Evolutionary conservation across 1,140 invertebrate species (phyloP), one percentile per base, ranked within the genome.

Genomic region (Heliothis subflexa): DNA sequence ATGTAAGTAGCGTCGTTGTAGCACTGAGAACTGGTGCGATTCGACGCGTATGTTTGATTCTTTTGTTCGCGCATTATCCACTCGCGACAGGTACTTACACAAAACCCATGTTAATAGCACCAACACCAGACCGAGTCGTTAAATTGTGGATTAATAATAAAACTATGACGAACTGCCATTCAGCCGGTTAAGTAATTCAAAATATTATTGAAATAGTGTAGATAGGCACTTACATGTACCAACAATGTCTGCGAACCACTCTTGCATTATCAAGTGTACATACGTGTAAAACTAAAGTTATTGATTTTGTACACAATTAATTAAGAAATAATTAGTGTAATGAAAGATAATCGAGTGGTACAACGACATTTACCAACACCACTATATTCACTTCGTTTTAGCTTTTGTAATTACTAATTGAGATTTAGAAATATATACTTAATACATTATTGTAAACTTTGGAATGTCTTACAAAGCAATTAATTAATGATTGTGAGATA

Each of bases 41-140:
- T 94, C 88, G 90, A 87, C 87, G 86, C 88, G 89, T 90, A 85
- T 88, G 90, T 91, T 92, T 88, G 86, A 81, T 88, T 92, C 92
- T 91, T 91, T 94, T 94, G 91, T 93, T 89, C 83, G 78, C 81
- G 80, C 77, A 84, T 89, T 90, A 91, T 92, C 87, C 86, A 86
- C 85, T 87, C 73, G 80, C 86, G 88, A 84, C 85, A 85, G 85
- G 86, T 89, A 83, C 33, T 2, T 83, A 90, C 82, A 91, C 86
- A 89, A 91, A 90, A 89, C 83, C 83, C 85, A 88, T 90, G 88
- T 85, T 81, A 80, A 91, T 88, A 88, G 86, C 81, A 88, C 12
- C 54, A 40, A 86, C 68, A 73, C 59, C 28, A 66, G 25, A 62
- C 71, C 78, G 61, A 68, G 82, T 80, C 79, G 82, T 86, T 83